Conservation (phyloP, 2,888 invertebrate species). For the Cantharis rustica region DNA sequence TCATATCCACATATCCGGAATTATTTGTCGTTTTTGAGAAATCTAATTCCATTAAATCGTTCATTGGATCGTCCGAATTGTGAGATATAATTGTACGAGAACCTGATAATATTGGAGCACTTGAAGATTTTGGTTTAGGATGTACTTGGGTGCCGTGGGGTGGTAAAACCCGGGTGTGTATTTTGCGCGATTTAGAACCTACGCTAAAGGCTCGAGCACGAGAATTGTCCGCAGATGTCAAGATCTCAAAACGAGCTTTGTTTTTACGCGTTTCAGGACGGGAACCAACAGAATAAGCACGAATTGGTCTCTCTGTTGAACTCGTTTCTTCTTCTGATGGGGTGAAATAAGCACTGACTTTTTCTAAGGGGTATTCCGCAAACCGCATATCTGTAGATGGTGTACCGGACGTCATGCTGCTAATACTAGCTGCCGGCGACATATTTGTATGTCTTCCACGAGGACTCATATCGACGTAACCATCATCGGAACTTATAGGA, state of each 20-base stretch:
- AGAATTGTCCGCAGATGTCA: slow-evolving; percentile 57
- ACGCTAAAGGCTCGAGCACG: slow-evolving; percentile 79
- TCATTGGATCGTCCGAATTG: slow-evolving; percentile 66
- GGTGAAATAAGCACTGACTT: slow-evolving; percentile 75
- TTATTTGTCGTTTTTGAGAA: slow-evolving; percentile 59
- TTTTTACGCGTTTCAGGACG: slow-evolving; percentile 63
- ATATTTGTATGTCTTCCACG: slow-evolving; percentile 50
- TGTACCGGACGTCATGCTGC: slow-evolving; percentile 78
- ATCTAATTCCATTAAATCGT: slow-evolving; percentile 84
- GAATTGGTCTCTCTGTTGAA: slow-evolving; percentile 62
- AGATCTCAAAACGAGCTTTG: slow-evolving; percentile 46
- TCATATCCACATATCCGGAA: slow-evolving; percentile 68
- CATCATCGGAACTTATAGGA: slow-evolving; percentile 57
- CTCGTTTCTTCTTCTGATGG: slow-evolving; percentile 64
- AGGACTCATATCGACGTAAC: slow-evolving; percentile 66
- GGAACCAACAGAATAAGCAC: slow-evolving; percentile 87
- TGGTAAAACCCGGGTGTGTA: slow-evolving; percentile 47
- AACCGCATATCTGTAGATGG: slow-evolving; percentile 80
- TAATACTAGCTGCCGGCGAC: slow-evolving; percentile 70
- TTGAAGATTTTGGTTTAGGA: slow-evolving; percentile 64
- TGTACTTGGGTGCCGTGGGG: slow-evolving; percentile 41
- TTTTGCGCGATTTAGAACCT: slow-evolving; percentile 68
- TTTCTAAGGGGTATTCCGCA: slow-evolving; percentile 80
- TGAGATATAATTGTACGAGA: slow-evolving; percentile 52
- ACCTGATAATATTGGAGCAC: slow-evolving; percentile 69